Percentiles rank a stretch among this genome's conserved stretches.
Evolutionary conservation across 1,140 invertebrate species (phyloP).

Genomic region (Hylaeus anthracinus): DNA sequence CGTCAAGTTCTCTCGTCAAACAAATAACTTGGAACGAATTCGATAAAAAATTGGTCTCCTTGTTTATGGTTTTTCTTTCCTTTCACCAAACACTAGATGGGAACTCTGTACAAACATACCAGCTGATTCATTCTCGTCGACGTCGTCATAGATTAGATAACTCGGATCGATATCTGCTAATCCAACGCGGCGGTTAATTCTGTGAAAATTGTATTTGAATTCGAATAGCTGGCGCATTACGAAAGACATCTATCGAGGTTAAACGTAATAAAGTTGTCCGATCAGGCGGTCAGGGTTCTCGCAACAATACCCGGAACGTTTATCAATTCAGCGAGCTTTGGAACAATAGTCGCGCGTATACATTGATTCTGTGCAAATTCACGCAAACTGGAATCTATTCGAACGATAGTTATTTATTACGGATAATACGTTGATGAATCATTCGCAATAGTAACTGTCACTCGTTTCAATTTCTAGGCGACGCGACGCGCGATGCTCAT

Average conservation of each 20-base stretch:
- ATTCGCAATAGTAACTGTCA: not conserved
- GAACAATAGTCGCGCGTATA: slow-evolving; percentile 16
- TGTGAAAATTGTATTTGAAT: not conserved
- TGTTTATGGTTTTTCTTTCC: not conserved
- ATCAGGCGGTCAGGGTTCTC: not conserved
- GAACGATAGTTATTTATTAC: slow-evolving; percentile 4
- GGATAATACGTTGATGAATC: not conserved
- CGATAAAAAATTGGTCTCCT: not conserved
- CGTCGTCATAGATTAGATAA: not conserved
- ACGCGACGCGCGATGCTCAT: not conserved
- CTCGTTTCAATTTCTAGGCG: too few relatives aligned
- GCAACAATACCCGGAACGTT: slow-evolving; percentile 11
- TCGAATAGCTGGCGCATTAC: not conserved
- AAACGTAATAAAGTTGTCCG: not conserved
- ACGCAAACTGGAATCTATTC: not conserved
- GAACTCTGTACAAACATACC: too few relatives aligned
- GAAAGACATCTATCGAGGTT: not conserved
- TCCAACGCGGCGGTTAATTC: slow-evolving; percentile 2
- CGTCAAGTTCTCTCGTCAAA: not conserved
- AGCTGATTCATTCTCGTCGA: too few relatives aligned
- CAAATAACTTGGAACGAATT: not conserved
- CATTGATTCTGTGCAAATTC: slow-evolving; percentile 21
- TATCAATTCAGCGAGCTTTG: not conserved
- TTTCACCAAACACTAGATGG: too few relatives aligned
- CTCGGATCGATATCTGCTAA: not conserved